Percentiles rank a stretch among this genome's conserved stretches.
phyloP scores from a whole-genome alignment of 2,888 invertebrate species.

The Oligia fasciuncula region DNA sequence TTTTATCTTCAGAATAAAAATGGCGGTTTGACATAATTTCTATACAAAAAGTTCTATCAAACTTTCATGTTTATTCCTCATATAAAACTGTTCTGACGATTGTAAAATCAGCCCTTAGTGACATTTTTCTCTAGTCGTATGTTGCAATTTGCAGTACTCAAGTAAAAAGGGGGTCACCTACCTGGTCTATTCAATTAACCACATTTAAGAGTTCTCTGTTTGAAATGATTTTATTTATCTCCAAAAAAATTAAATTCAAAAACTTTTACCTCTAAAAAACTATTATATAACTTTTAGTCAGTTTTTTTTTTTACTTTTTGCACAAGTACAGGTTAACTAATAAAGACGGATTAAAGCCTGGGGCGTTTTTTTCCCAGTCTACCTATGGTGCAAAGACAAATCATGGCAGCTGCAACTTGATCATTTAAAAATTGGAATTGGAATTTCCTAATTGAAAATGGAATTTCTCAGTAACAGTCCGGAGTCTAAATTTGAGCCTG shows the following conservation, averaged over 20 bases:
- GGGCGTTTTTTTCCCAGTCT: background rate
- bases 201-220: background rate
- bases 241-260: too few relatives aligned
- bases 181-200: background rate
- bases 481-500: background rate
- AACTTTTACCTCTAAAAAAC: background rate
- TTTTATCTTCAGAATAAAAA: too few relatives aligned
- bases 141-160: background rate
- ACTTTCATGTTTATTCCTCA: too few relatives aligned
- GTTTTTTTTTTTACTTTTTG: background rate
- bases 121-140: background rate
- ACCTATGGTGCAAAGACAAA: background rate
- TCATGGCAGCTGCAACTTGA: background rate
- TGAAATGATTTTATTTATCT: background rate
- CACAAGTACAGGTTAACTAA: background rate
- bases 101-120: background rate
- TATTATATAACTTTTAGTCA: background rate
- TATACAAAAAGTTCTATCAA: too few relatives aligned
- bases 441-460: background rate
- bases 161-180: background rate
- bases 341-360: background rate
- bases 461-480: background rate
- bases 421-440: background rate
- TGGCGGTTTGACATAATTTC: too few relatives aligned
- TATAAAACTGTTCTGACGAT: too few relatives aligned